Percentiles rank a stretch among this genome's conserved stretches.
These are phyloP conservation scores for Lasaia peninsularis DNA, from an alignment of 1,140 invertebrate species.

Conservation along the genomic window DNA sequence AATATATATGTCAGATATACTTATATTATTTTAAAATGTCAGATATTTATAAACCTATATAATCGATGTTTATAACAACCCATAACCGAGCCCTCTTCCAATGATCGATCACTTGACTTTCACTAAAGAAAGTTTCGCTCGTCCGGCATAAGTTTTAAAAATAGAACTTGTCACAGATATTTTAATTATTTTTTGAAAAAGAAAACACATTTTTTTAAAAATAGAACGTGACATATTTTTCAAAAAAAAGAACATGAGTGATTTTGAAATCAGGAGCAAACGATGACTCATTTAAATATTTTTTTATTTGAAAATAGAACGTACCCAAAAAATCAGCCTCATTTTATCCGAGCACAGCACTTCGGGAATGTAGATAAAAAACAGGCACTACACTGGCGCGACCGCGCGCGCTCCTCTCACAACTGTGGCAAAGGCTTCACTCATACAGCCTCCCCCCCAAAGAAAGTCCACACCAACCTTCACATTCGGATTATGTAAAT, in stretches of 20 bases:
- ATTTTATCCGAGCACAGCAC: slow-evolving; percentile 65
- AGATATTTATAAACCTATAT: neutral
- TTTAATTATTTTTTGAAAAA: slow-evolving; percentile 10
- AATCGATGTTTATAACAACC: slow-evolving; percentile 24
- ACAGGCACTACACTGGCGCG: slow-evolving; percentile 65
- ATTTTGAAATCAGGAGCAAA: no score
- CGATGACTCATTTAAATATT: neutral
- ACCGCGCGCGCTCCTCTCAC: slow-evolving; percentile 50
- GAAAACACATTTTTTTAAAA: slow-evolving; percentile 24
- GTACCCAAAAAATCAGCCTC: slow-evolving; percentile 69
- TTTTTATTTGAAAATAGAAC: slow-evolving; percentile 33
- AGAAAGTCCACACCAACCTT: slow-evolving; percentile 62
- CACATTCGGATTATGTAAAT: slow-evolving; percentile 72
- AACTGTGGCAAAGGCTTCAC: slow-evolving; percentile 40
- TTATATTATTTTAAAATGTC: neutral
- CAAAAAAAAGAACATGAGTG: neutral
- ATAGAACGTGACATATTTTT: neutral
- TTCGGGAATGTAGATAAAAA: slow-evolving; percentile 44
- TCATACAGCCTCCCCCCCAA: slow-evolving; percentile 56
- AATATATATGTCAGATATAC: neutral
- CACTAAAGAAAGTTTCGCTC: slow-evolving; percentile 44
- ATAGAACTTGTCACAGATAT: neutral
- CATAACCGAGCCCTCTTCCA: slow-evolving; percentile 38
- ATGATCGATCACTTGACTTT: slow-evolving; percentile 44
- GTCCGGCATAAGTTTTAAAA: slow-evolving; percentile 14